Conservation (phyloP, 2,797 vertebrate species). For the Telmatherina bonti region DNA sequence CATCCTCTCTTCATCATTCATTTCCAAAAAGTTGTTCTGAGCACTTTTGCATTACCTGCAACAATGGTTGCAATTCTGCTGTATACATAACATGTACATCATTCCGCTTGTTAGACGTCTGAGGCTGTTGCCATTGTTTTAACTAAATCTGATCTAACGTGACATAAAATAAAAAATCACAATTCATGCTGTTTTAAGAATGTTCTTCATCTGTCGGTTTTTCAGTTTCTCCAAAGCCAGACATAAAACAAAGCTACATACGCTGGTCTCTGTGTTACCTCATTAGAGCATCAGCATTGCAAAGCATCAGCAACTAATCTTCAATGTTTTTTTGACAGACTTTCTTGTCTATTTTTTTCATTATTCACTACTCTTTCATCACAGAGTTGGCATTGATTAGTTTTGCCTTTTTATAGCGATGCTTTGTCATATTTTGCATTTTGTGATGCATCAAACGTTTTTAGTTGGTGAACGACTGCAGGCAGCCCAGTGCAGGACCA, state of each 20-base stretch:
- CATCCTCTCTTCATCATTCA: slow-evolving; percentile 18
- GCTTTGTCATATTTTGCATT: too few relatives aligned
- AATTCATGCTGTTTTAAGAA: not conserved
- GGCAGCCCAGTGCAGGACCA: too few relatives aligned
- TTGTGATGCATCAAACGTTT: too few relatives aligned
- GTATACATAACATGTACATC: not conserved
- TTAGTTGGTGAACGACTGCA: too few relatives aligned
- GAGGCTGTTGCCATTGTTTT: not conserved
- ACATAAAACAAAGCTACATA: too few relatives aligned
- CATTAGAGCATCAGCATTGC: not conserved
- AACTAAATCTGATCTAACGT: not conserved
- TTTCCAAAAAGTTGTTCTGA: slow-evolving; percentile 7
- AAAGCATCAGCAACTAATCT: too few relatives aligned
- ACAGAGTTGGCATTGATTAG: too few relatives aligned
- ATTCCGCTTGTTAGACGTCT: not conserved
- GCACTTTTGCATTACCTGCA: slow-evolving; percentile 16
- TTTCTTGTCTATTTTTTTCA: too few relatives aligned
- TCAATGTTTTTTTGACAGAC: too few relatives aligned
- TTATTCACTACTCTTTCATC: too few relatives aligned
- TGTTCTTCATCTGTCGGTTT: not conserved
- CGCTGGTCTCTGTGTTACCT: not conserved
- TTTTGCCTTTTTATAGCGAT: too few relatives aligned
- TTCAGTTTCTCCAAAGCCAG: not conserved
- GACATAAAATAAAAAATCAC: too few relatives aligned
- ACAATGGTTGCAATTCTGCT: slow-evolving; percentile 12